phyloP scores from a whole-genome alignment of 2,113 vertebrate species.

The Daboia siamensis region DNA sequence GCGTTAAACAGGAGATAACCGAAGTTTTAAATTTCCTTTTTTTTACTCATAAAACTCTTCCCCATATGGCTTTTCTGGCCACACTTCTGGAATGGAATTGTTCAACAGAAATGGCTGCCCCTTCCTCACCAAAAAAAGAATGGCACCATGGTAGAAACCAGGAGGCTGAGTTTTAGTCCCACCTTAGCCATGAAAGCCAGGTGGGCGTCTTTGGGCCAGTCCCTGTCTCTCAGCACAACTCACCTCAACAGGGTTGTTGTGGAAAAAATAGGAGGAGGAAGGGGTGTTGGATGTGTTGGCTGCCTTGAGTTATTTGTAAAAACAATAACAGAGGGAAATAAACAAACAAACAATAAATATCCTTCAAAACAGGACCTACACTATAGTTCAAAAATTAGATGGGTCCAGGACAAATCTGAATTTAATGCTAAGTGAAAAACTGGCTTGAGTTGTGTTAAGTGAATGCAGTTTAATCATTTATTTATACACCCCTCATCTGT shows the following conservation, averaged over 20 bases:
- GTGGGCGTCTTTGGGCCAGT: not conserved
- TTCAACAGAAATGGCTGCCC: not conserved
- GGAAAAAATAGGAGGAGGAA: not conserved
- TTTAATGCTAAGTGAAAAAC: not conserved
- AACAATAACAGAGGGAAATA: no score
- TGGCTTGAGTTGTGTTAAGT: not conserved
- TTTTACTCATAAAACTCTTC: not conserved
- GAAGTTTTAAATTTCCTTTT: not conserved
- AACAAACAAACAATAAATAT: not conserved
- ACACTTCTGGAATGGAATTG: not conserved
- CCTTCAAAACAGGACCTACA: not conserved
- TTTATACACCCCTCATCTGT: not conserved
- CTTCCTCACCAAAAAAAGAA: not conserved
- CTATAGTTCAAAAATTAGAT: not conserved
- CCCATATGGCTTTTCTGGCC: not conserved
- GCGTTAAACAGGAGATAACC: not conserved
- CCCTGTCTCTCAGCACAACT: not conserved
- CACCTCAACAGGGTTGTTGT: not conserved
- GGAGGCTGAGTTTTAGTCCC: not conserved
- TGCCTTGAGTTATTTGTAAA: no score
- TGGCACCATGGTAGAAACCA: not conserved
- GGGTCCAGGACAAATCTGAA: not conserved
- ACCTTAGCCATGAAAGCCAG: not conserved
- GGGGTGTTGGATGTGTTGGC: not conserved
- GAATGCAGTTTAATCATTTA: not conserved